Evolutionary conservation across 2,113 vertebrate genomes (phyloP).

Genomic region (Tachuris rubrigastra): DNA sequence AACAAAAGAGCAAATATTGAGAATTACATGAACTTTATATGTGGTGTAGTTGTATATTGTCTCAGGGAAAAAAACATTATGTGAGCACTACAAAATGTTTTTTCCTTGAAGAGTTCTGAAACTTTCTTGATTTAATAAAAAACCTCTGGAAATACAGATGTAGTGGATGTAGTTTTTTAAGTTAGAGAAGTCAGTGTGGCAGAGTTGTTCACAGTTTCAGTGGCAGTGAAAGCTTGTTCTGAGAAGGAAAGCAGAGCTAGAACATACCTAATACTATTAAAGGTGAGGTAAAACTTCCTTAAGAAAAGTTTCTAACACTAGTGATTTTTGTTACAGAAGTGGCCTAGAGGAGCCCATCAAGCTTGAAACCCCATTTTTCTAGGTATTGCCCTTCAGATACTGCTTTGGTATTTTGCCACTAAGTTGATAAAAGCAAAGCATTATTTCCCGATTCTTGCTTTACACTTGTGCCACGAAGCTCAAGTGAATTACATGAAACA

Average conservation of each 20-base stretch:
- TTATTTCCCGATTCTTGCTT: neutral
- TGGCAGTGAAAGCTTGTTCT: neutral
- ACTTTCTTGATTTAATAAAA: neutral
- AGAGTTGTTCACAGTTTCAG: neutral
- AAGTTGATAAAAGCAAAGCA: neutral
- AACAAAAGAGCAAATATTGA: neutral
- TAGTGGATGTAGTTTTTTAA: neutral
- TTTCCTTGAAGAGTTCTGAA: neutral
- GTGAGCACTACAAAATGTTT: neutral
- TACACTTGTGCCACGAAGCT: neutral
- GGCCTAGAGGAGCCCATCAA: neutral
- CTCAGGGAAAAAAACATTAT: neutral
- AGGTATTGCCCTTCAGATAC: neutral
- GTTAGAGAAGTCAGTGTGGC: neutral
- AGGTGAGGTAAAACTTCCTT: neutral
- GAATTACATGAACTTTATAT: neutral
- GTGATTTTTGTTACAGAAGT: neutral
- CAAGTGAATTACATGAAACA: neutral
- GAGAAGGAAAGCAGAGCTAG: neutral
- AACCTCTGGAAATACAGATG: neutral
- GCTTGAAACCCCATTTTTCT: neutral
- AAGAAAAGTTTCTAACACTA: neutral
- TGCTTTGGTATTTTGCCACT: neutral
- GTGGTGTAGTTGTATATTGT: neutral
- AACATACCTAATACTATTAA: neutral